Base-by-base conservation (phyloP, 2,113 vertebrate genomes). In the Takifugu flavidus region DNA sequence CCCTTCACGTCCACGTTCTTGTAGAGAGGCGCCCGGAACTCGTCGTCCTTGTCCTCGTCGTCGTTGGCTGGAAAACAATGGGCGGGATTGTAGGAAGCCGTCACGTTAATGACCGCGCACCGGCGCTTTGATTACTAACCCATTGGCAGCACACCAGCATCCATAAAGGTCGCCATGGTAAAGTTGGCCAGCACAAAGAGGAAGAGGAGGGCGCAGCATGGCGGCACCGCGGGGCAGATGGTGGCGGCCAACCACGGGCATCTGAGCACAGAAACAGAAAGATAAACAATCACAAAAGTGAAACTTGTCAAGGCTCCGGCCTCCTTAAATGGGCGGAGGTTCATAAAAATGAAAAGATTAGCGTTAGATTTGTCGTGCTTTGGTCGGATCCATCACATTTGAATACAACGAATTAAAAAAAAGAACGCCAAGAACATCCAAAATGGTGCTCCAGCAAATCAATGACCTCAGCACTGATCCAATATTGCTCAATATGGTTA, bases 121-220 rank as follows among this genome's bases (percentile, higher is more conserved):
- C 45, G 8, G 1, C 3, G 11, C 20, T 53, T 26, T 60, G 12
- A 56, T 58, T 34, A 82, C 88, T 85, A 86, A 98, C 96, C 96
- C 91, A 94, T 87, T 58, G 96, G 96, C 77, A 97, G 95, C 75
- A 98, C 91, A n/a, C 96, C 95, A 8, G 95, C 94, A 83, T 98
- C 96, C 94, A 95, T 96, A 82, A 98, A 98, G 50, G 95, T 98
- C 70, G 96, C 95, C 96, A 98, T 97, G 91, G 94, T 95, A 92
- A 98, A 98, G 89, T 98, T 98, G 88, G 96, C 96, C 83, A 98
- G 82, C 31, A 97, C 95, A 71, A 97, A 97, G 74, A 98, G 91
- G 90, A 98, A 98, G 78, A 98, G 84, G 91, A 94, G 72, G 71
- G 93, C 94, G 87, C 94, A 94, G 92, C 96, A 98, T 82, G 96